These are phyloP conservation scores for Serinus canaria DNA, from an alignment of 2,113 vertebrate genomes.

Conservation along the genomic window DNA sequence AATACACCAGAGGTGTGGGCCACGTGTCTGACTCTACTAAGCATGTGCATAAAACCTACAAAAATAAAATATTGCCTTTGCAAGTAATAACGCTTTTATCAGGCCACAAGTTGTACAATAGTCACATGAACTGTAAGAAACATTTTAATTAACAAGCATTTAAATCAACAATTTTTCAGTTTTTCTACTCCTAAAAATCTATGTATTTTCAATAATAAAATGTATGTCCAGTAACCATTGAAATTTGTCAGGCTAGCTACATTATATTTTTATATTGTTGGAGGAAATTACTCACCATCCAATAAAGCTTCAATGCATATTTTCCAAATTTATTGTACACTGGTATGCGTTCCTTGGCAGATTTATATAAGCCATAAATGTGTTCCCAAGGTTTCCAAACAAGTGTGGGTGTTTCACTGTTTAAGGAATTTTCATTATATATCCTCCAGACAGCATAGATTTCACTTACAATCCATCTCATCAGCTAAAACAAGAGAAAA, in stretches of 20 bases:
- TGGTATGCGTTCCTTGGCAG: conserved; percentile 77
- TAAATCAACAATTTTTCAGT: not conserved
- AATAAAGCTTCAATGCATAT: conserved; percentile 88
- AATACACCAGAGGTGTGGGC: not conserved
- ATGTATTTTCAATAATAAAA: not conserved
- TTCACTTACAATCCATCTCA: conserved; percentile 92
- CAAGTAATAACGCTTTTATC: not conserved
- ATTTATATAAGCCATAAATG: conserved; percentile 90
- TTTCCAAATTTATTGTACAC: conserved; percentile 90
- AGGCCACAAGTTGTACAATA: not conserved
- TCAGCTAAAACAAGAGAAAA: conserved; percentile 75
- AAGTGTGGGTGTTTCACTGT: not conserved
- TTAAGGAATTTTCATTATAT: conserved; percentile 46
- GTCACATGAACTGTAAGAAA: not conserved
- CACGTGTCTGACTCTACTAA: not conserved
- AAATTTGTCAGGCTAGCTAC: not conserved
- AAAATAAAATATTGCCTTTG: not conserved
- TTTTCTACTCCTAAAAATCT: not conserved
- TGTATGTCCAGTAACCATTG: not conserved
- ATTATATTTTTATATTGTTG: not conserved
- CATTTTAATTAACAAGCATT: not conserved
- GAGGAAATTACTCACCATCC: conserved; percentile 85
- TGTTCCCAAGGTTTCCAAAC: conserved; percentile 94
- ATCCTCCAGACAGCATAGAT: conserved; percentile 84
- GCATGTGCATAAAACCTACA: not conserved